phyloP scores from a whole-genome alignment of 2,888 invertebrate species.

The Lamproptera curius region DNA sequence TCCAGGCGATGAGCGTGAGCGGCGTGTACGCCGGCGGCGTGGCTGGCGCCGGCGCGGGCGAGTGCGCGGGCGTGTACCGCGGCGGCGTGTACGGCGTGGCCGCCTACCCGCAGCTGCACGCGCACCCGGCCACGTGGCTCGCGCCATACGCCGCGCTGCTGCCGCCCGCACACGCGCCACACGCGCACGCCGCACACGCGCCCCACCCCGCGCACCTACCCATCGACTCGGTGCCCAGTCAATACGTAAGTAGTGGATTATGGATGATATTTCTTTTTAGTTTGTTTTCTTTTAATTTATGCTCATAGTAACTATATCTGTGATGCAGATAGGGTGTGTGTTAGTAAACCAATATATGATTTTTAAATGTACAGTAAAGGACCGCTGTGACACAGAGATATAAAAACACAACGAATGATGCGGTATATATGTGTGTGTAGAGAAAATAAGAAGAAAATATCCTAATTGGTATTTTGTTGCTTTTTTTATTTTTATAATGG shows the following conservation, averaged over 20 bases:
- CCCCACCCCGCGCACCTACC: slow-evolving; percentile 66
- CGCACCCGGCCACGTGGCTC: slow-evolving; percentile 61
- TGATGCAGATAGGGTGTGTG: too few relatives aligned
- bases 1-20: slow-evolving; percentile 67
- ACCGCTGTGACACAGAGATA: too few relatives aligned
- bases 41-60: slow-evolving; percentile 52
- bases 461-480: too few relatives aligned
- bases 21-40: slow-evolving; percentile 65
- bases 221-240: slow-evolving; percentile 71
- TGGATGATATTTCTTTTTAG: neutral
- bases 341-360: too few relatives aligned
- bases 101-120: slow-evolving; percentile 61
- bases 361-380: too few relatives aligned
- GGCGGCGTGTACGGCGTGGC: slow-evolving; percentile 67
- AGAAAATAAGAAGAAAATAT: too few relatives aligned
- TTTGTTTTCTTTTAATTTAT: too few relatives aligned
- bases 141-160: slow-evolving; percentile 67
- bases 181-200: slow-evolving; percentile 56
- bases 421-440: too few relatives aligned
- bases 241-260: slow-evolving; percentile 57
- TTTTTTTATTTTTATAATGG: too few relatives aligned
- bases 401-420: too few relatives aligned
- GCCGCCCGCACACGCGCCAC: slow-evolving; percentile 52
- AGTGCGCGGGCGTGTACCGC: slow-evolving; percentile 67
- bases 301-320: too few relatives aligned